These are phyloP conservation scores for Elephas maximus DNA, from an alignment of 2,113 vertebrate genomes.

Conservation along the genomic window DNA sequence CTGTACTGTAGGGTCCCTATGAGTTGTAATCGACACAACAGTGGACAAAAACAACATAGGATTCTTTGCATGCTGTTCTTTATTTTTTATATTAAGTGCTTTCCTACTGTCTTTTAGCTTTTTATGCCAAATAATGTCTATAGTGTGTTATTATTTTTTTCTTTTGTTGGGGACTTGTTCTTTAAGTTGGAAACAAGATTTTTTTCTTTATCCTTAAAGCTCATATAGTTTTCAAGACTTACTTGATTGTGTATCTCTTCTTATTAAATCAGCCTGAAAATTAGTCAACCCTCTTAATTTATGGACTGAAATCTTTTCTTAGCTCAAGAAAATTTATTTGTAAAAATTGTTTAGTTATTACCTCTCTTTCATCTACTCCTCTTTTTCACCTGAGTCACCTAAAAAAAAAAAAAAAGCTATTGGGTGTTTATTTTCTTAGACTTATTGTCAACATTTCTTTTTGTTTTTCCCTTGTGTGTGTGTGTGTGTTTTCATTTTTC, in stretches of 20 bases:
- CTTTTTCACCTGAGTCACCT: not conserved
- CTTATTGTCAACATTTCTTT: not conserved
- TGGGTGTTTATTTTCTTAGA: not conserved
- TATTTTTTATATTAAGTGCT: not conserved
- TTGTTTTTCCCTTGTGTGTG: not conserved
- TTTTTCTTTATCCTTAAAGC: not conserved
- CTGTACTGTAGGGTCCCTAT: not conserved
- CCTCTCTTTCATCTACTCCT: not conserved
- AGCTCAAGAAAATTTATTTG: constrained; percentile 36
- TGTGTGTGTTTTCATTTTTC: not conserved
- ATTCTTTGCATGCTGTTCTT: not conserved
- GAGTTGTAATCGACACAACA: not conserved
- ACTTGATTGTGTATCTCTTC: not conserved
- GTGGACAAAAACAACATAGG: not conserved
- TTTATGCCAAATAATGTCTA: not conserved
- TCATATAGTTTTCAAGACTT: constrained; percentile 25
- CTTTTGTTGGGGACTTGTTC: not conserved
- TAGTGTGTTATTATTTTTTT: not conserved
- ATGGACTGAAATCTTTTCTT: not conserved
- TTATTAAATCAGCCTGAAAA: constrained; percentile 25
- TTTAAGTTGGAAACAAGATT: not conserved
- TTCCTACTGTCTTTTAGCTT: not conserved
- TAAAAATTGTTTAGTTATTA: not conserved
- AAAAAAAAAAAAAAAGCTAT: not conserved
- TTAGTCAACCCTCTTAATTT: constrained; percentile 31